phyloP scores from a whole-genome alignment of 92 coral and sea anemone genomes.

The Epizoanthus illoricatus region DNA sequence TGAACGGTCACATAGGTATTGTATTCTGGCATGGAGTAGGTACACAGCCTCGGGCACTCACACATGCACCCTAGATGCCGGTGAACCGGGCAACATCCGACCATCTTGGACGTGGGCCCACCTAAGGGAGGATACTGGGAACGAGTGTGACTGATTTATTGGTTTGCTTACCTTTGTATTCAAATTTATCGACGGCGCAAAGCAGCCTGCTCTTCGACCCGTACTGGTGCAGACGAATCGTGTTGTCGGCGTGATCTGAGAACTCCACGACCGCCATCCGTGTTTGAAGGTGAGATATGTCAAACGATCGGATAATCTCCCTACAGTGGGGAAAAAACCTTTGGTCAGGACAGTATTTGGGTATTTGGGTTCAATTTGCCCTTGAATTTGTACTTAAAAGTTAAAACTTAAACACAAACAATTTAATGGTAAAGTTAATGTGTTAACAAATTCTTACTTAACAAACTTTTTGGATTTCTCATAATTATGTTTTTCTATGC shows the following conservation, averaged over 20 bases:
- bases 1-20: too few relatives aligned
- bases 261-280: conserved; percentile 72
- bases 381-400: too few relatives aligned
- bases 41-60: too few relatives aligned
- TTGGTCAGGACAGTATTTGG: too few relatives aligned
- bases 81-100: too few relatives aligned
- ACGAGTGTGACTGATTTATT: neutral
- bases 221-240: conserved; percentile 60
- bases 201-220: conserved; percentile 67
- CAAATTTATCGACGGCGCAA: conserved; percentile 56
- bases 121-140: too few relatives aligned
- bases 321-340: conserved; percentile 29
- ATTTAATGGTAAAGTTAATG: too few relatives aligned
- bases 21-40: too few relatives aligned
- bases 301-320: conserved; percentile 62
- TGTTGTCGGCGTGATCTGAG: conserved; percentile 32
- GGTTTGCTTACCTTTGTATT: conserved; percentile 40
- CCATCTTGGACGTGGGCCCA: too few relatives aligned
- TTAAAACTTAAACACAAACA: too few relatives aligned
- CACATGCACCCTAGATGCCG: too few relatives aligned
- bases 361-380: too few relatives aligned
- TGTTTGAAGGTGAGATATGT: conserved; percentile 68
- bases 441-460: conserved; percentile 37
- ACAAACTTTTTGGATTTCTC: conserved; percentile 60
- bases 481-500: conserved; percentile 36